These are phyloP conservation scores for Atta texana DNA, from an alignment of 1,140 invertebrate genomes.

Conservation along the genomic window DNA sequence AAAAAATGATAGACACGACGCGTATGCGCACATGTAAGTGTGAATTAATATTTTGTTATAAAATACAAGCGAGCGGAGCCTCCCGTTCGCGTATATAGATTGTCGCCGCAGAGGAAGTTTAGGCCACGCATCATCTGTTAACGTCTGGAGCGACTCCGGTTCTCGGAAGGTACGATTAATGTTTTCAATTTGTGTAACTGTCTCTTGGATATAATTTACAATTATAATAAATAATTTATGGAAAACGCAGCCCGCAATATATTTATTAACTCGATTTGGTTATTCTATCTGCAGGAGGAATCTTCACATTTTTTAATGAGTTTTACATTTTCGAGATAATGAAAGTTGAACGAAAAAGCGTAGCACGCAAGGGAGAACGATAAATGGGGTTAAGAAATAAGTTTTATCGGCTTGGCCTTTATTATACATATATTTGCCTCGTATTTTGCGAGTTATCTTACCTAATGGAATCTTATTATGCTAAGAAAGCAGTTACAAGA, in stretches of 20 bases:
- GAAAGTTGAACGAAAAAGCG: neutral
- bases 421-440: constrained; percentile 8
- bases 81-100: constrained; percentile 23
- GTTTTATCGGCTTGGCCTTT: constrained; percentile 21
- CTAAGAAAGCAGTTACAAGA: neutral
- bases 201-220: constrained; percentile 69
- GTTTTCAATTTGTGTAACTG: constrained; percentile 74
- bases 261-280: neutral
- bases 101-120: constrained; percentile 56
- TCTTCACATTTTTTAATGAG: neutral
- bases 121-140: constrained; percentile 62
- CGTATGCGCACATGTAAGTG: constrained; percentile 14
- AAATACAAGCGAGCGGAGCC: constrained; percentile 3
- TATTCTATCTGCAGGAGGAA: neutral
- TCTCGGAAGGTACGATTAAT: constrained; percentile 65
- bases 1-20: constrained; percentile 1
- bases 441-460: neutral
- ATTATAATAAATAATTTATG: constrained; percentile 73
- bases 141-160: constrained; percentile 46
- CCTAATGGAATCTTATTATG: neutral
- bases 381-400: neutral
- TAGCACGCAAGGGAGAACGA: constrained; percentile 11
- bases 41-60: constrained; percentile 66
- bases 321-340: constrained; percentile 11
- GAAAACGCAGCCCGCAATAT: constrained; percentile 5